Evolutionary conservation across 1,140 invertebrate species (phyloP).

Genomic region (Argopecten irradians): DNA sequence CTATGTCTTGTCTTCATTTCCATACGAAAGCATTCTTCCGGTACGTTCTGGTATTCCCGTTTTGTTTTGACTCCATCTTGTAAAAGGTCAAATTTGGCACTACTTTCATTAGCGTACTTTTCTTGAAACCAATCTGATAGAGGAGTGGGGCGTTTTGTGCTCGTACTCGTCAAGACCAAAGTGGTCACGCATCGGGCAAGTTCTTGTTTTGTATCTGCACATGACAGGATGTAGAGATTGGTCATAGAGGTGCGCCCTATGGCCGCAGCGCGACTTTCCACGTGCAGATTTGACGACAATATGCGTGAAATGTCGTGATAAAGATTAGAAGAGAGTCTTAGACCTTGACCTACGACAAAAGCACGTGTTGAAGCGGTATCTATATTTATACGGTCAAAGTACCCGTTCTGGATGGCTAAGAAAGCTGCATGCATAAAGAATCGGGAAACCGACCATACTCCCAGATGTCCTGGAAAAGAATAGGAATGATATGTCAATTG

Average conservation of each 20-base stretch:
- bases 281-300: background rate
- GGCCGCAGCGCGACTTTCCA: background rate
- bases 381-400: background rate
- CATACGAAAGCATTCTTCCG: background rate
- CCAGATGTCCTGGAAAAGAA: background rate
- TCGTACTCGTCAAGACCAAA: background rate
- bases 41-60: background rate
- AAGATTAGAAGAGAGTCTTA: background rate
- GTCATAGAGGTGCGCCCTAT: constrained; percentile 1
- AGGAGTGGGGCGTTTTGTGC: background rate
- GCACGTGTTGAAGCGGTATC: background rate
- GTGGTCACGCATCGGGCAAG: background rate
- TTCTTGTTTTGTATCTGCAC: background rate
- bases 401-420: background rate
- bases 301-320: background rate
- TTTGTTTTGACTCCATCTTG: background rate
- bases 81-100: background rate
- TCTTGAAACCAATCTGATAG: background rate
- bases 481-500: too few relatives aligned
- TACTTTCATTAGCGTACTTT: background rate
- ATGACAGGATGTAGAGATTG: constrained; percentile 5
- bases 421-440: background rate
- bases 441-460: background rate
- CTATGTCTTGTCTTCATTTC: background rate
- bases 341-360: background rate